Evolutionary conservation across 2,113 vertebrate species (phyloP).

Genomic region (Gopherus flavomarginatus): DNA sequence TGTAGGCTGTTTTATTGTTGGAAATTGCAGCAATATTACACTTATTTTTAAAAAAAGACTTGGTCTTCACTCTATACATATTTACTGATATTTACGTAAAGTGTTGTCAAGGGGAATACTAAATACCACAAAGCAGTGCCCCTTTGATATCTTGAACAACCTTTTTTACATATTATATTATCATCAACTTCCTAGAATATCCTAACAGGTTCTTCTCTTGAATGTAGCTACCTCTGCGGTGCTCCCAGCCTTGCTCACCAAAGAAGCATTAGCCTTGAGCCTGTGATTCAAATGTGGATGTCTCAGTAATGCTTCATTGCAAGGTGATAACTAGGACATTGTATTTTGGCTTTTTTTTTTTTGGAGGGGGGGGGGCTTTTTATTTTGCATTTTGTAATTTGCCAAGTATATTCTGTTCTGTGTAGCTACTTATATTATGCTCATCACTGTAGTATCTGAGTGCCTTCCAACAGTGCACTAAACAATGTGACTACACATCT

Average conservation of each 20-base stretch:
- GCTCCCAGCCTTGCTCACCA: not conserved
- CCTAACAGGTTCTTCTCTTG: constrained; percentile 6
- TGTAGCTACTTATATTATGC: too few species aligned
- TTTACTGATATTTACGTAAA: not conserved
- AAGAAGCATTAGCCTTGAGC: not conserved
- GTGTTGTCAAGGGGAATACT: not conserved
- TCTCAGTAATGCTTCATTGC: not conserved
- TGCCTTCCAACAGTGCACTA: too few species aligned
- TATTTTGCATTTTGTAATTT: not conserved
- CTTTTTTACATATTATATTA: not conserved
- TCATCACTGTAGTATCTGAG: too few species aligned
- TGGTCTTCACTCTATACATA: not conserved
- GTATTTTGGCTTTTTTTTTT: not conserved
- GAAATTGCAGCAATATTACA: not conserved
- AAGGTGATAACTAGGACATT: not conserved
- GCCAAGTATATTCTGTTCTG: not conserved
- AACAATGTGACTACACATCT: too few species aligned
- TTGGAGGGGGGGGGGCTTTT: not conserved
- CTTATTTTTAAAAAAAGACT: not conserved
- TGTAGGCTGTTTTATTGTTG: not conserved
- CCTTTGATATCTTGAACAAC: not conserved
- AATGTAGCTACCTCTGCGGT: not conserved
- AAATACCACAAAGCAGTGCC: not conserved
- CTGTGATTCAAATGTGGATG: not conserved
- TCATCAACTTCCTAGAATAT: not conserved